Evolutionary conservation across 2,888 invertebrate species (phyloP).

Genomic region (Smittia sp.): DNA sequence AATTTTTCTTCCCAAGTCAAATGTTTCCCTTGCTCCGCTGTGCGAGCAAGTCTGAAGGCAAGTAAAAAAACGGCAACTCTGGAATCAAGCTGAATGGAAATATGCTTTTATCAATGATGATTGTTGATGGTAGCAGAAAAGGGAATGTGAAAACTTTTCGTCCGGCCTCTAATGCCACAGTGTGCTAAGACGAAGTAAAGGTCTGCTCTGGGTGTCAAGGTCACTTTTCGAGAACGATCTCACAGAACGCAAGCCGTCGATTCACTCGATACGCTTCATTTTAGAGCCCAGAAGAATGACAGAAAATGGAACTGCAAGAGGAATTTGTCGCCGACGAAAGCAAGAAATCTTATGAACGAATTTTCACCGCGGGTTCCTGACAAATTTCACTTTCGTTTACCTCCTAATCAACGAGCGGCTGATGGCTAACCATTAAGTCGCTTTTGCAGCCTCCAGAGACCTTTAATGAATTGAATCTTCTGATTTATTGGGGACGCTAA

Average conservation of each 20-base stretch:
- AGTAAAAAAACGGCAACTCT: constrained; percentile 39
- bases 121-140: constrained; percentile 39
- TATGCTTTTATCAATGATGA: constrained; percentile 34
- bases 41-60: constrained; percentile 31
- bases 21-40: constrained; percentile 17
- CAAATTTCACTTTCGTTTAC: constrained; percentile 38
- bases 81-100: constrained; percentile 6
- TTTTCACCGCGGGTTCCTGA: constrained; percentile 26
- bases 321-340: constrained; percentile 3
- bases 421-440: not conserved
- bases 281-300: not conserved
- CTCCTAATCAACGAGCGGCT: not conserved
- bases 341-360: constrained; percentile 6
- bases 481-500: not conserved
- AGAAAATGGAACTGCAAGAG: not conserved
- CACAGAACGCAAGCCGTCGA: no score
- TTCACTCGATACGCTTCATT: not conserved
- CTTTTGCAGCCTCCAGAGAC: not conserved
- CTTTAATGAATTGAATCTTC: not conserved
- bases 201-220: constrained; percentile 31
- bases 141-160: constrained; percentile 27
- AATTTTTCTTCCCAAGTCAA: constrained; percentile 37
- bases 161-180: constrained; percentile 9
- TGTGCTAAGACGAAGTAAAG: not conserved
- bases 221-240: constrained; percentile 32